A percentile compares a stretch with the other conserved stretches of the same genome.
Evolutionary conservation across 2,113 vertebrate genomes (phyloP).

Genomic region (Forbesichthys agassizii): DNA sequence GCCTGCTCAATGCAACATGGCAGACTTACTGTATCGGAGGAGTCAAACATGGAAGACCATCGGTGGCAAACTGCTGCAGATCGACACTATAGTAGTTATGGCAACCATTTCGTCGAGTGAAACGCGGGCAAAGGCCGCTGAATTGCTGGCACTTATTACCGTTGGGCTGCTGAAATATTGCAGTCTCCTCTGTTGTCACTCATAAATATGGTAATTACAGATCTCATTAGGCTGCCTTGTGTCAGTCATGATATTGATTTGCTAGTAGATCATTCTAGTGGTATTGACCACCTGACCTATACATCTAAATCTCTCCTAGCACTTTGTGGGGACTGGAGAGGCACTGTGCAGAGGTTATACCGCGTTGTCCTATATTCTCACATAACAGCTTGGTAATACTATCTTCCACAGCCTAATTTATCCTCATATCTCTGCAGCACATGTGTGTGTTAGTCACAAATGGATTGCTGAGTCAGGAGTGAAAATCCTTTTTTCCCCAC

Average conservation of each 20-base stretch:
- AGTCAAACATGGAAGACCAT: constrained; percentile 26
- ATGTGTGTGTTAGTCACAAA: constrained; percentile 13
- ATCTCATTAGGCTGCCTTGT: constrained; percentile 27
- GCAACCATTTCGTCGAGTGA: constrained; percentile 28
- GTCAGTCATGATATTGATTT: constrained; percentile 32
- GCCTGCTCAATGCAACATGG: not conserved
- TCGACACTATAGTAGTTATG: constrained; percentile 4
- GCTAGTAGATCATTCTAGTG: constrained; percentile 7
- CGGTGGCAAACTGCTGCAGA: constrained; percentile 7
- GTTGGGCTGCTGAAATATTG: constrained; percentile 23
- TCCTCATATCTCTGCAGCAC: not conserved
- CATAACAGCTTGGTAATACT: constrained; percentile 1
- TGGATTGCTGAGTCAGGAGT: constrained; percentile 27
- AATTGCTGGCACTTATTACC: constrained; percentile 20
- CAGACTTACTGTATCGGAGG: constrained; percentile 25
- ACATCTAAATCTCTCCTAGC: constrained; percentile 6
- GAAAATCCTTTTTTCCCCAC: constrained; percentile 4
- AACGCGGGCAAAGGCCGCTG: constrained; percentile 5
- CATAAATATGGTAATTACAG: constrained; percentile 45
- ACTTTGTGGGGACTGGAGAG: not conserved
- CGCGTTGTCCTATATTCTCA: not conserved
- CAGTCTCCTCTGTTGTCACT: constrained; percentile 20
- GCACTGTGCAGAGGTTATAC: not conserved
- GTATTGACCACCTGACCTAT: not conserved
- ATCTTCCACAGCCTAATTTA: constrained; percentile 13